Conservation (phyloP, 2,113 vertebrate species). For the Cygnus buccinator region DNA sequence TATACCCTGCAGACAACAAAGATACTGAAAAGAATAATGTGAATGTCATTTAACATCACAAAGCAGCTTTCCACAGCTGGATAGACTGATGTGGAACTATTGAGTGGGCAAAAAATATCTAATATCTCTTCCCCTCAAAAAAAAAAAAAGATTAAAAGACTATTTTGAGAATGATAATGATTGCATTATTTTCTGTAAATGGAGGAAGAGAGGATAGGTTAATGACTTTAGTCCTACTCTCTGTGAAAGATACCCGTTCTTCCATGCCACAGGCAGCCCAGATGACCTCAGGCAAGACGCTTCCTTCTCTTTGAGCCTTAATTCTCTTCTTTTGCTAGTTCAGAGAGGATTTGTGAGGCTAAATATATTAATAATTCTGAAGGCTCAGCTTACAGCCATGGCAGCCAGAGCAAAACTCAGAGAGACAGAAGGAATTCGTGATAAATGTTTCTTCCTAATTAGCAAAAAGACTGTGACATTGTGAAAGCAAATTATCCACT, state of each 20-base stretch:
- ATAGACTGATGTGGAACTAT: not conserved
- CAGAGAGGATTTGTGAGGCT: constrained; percentile 28
- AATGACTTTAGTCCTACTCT: not conserved
- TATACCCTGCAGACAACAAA: constrained; percentile 25
- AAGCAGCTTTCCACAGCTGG: constrained; percentile 28
- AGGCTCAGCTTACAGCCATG: not conserved
- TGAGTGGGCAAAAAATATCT: not conserved
- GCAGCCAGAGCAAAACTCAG: not conserved
- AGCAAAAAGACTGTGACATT: not conserved
- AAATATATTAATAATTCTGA: constrained; percentile 17
- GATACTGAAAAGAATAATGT: constrained; percentile 22
- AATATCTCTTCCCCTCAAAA: not conserved
- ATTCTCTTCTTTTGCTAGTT: constrained; percentile 8
- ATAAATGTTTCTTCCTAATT: not conserved
- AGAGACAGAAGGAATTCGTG: not conserved
- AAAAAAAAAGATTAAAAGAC: not conserved
- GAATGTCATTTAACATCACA: constrained; percentile 48
- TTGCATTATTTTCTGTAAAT: not conserved
- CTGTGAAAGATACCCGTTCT: not conserved
- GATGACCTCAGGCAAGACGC: constrained; percentile 22
- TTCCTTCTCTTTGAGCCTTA: not conserved
- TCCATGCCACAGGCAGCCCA: not conserved
- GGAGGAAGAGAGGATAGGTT: not conserved
- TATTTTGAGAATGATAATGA: constrained; percentile 7
- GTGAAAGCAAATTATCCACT: not conserved